phyloP scores from a whole-genome alignment of 2,888 invertebrate species.

The Cryptus viduatorius region DNA sequence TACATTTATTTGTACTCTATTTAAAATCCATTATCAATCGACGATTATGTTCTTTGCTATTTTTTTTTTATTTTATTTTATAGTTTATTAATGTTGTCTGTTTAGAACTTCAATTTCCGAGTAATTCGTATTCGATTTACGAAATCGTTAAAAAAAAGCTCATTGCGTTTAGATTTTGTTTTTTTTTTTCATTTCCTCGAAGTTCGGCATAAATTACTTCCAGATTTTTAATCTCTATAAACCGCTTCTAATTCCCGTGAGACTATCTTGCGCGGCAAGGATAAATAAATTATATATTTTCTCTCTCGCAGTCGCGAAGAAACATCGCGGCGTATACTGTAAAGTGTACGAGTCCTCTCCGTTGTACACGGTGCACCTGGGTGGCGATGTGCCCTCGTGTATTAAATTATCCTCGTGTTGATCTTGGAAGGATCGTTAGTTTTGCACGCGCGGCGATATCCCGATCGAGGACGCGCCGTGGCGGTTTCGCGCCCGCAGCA shows the following conservation, averaged over 20 bases:
- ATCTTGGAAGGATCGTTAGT: constrained; percentile 78
- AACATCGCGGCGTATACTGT: background rate
- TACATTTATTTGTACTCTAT: background rate
- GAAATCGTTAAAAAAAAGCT: no score
- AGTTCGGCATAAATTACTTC: no score
- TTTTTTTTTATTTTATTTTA: no score
- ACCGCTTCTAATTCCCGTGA: background rate
- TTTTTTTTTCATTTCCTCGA: no score
- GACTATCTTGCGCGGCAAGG: constrained; percentile 4
- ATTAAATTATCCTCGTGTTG: constrained; percentile 79
- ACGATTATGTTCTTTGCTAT: background rate
- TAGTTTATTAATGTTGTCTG: no score
- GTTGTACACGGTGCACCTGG: constrained; percentile 71
- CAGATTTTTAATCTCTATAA: no score
- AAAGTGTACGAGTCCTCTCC: background rate
- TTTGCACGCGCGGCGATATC: constrained; percentile 68
- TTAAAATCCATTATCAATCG: background rate
- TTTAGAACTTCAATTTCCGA: no score
- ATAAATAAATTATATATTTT: background rate
- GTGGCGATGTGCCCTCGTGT: constrained; percentile 75
- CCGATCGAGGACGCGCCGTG: constrained; percentile 60
- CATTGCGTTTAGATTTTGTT: no score
- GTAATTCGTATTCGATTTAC: no score
- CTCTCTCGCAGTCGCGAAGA: background rate
- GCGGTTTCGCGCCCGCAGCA: constrained; percentile 43